A percentile compares a stretch with the other conserved stretches of the same genome.
phyloP scores from a whole-genome alignment of 2,113 vertebrate genomes.

The Cichladusa arquata region DNA sequence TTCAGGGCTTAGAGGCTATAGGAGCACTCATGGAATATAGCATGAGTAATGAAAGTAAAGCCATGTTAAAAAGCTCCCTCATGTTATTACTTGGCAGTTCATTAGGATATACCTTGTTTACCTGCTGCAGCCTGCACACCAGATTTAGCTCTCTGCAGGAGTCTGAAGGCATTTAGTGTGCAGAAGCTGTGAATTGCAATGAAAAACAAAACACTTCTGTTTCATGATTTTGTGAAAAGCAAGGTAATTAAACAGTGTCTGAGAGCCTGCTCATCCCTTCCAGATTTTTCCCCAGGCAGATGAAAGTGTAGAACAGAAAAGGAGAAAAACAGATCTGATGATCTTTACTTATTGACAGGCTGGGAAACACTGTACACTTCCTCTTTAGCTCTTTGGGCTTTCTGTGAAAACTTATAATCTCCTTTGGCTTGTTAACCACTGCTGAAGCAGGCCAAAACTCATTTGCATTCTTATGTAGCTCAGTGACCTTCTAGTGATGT shows the following conservation, averaged over 20 bases:
- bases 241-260: background rate
- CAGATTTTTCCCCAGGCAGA: background rate
- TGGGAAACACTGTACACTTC: background rate
- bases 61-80: background rate
- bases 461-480: slow-evolving; percentile 19
- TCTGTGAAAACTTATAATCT: background rate
- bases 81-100: slow-evolving; percentile 23
- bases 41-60: slow-evolving; percentile 1
- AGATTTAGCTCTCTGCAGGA: slow-evolving; percentile 40
- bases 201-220: slow-evolving; percentile 58
- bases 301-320: background rate
- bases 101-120: slow-evolving; percentile 36
- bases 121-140: background rate
- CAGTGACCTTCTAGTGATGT: background rate
- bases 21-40: background rate
- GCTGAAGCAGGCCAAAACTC: background rate
- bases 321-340: background rate
- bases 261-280: slow-evolving; percentile 1
- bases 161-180: slow-evolving; percentile 10
- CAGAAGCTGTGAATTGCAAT: slow-evolving; percentile 40
- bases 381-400: background rate
- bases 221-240: slow-evolving; percentile 16
- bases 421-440: background rate
- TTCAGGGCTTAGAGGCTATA: background rate
- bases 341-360: background rate